phyloP scores from a whole-genome alignment of 2,888 invertebrate species.

The Erynnis tages region DNA sequence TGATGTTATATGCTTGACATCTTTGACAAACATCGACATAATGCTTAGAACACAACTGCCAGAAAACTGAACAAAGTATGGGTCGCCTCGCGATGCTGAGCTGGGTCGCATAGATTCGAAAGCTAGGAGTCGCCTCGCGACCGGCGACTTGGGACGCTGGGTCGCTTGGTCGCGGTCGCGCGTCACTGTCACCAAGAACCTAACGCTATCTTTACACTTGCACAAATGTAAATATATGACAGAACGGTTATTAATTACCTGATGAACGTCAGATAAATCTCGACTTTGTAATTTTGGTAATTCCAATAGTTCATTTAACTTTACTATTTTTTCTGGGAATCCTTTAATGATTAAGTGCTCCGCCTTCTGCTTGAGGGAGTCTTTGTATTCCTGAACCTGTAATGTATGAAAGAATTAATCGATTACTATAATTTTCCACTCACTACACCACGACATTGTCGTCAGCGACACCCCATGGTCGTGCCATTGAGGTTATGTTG shows the following conservation, averaged over 20 bases:
- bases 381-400: constrained; percentile 95
- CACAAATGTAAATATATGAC: background rate
- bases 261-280: constrained; percentile 89
- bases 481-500: constrained; percentile 43
- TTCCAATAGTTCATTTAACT: constrained; percentile 92
- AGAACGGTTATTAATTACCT: constrained; percentile 71
- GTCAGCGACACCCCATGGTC: constrained; percentile 39
- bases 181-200: too few relatives aligned
- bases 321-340: constrained; percentile 96
- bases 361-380: constrained; percentile 92
- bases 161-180: too few relatives aligned
- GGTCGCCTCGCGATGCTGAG: too few relatives aligned
- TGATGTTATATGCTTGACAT: too few relatives aligned
- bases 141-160: too few relatives aligned
- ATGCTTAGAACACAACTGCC: too few relatives aligned
- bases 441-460: constrained; percentile 16
- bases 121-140: too few relatives aligned
- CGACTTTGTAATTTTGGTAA: constrained; percentile 90
- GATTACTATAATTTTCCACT: constrained; percentile 24
- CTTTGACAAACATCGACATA: too few relatives aligned
- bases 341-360: constrained; percentile 93
- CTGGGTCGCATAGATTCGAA: too few relatives aligned
- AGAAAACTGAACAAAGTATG: too few relatives aligned
- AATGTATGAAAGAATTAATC: constrained; percentile 32
- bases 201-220: too few relatives aligned